Evolutionary conservation across 2,797 vertebrate genomes (phyloP), one percentile per base, ranked within the genome.

Genomic region (Semaprochilodus insignis): DNA sequence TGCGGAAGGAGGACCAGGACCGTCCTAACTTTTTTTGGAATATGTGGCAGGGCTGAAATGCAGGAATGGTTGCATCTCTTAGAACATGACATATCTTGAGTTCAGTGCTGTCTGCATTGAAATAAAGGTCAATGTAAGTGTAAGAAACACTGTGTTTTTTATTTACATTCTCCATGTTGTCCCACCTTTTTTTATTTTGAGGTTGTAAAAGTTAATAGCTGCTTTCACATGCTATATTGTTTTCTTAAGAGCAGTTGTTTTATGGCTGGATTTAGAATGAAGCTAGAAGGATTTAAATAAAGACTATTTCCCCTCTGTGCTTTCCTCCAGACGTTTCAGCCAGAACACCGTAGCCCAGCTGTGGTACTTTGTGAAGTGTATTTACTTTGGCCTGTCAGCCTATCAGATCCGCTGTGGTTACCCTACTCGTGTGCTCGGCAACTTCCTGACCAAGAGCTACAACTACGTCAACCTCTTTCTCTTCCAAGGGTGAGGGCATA

Each of bases 321-420:
- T 78, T 17, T 52, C 89, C 91, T 34, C 0, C 84, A 99, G 98
- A 90, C 98, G 98, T 85, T 99, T 99, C 93, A 98, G 93, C 87
- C 95, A 99, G 83, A 99, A 99, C 92, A 96, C 69, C 2, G 97
- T 99, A 13, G 97, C 97, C 83, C 97, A 99, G 94, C 95, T 99
- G 88, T 99, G 98, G 98, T 99, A 99, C 93, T 99, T 99, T 89
- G 97, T 99, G 92, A 99, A 99, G 93, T 99, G 98, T 86, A 95
- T 99, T 93, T 99, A 99, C 95, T 99, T 99, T 5, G 97, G 97
- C n/a, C 93, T 99, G 90, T 99, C 98, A 1, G 98, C 98, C 25
- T 99, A 99, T 94, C 98, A 99, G 94, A 99, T 99, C 91, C 97
- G 98, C 84, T 99, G 98, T 0, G 98, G 98, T 82, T 99, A 99